These are phyloP conservation scores for Steinernema khuongi DNA, from an alignment of 1,140 invertebrate species.

Conservation along the genomic window DNA sequence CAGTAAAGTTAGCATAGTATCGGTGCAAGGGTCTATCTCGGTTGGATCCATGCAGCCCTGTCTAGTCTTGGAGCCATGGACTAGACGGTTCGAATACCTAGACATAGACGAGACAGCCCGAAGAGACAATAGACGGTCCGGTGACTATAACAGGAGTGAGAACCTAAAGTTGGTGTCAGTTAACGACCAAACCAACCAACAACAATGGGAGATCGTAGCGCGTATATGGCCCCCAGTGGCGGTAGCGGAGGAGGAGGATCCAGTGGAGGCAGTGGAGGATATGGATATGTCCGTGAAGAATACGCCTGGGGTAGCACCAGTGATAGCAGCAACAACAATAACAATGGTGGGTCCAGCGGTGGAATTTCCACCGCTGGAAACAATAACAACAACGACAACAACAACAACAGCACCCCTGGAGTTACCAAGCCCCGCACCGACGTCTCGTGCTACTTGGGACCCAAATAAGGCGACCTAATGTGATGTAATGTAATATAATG, in stretches of 20 bases:
- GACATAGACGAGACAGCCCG: too few species aligned
- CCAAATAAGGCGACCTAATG: not conserved
- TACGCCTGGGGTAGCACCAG: not conserved
- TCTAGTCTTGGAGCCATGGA: too few species aligned
- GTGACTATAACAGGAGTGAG: too few species aligned
- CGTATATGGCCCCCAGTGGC: constrained; percentile 1
- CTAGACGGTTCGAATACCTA: too few species aligned
- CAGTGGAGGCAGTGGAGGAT: not conserved
- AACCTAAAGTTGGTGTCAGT: too few species aligned
- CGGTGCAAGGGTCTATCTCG: too few species aligned
- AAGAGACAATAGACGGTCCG: too few species aligned
- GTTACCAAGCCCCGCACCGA: constrained; percentile 9
- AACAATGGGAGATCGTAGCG: constrained; percentile 9
- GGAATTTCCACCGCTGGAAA: not conserved
- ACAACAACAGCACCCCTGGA: not conserved
- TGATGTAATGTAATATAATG: too few species aligned
- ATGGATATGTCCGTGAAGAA: not conserved
- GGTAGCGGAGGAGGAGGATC: not conserved
- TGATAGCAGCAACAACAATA: not conserved
- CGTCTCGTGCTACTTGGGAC: constrained; percentile 2
- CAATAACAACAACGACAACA: not conserved
- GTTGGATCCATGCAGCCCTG: too few species aligned
- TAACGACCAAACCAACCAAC: constrained; percentile 3
- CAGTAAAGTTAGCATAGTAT: too few species aligned
- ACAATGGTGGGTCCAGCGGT: not conserved